Evolutionary conservation across 2,888 invertebrate species (phyloP), one percentile per base, ranked within the genome.

Genomic region (Phyto melanocephala): DNA sequence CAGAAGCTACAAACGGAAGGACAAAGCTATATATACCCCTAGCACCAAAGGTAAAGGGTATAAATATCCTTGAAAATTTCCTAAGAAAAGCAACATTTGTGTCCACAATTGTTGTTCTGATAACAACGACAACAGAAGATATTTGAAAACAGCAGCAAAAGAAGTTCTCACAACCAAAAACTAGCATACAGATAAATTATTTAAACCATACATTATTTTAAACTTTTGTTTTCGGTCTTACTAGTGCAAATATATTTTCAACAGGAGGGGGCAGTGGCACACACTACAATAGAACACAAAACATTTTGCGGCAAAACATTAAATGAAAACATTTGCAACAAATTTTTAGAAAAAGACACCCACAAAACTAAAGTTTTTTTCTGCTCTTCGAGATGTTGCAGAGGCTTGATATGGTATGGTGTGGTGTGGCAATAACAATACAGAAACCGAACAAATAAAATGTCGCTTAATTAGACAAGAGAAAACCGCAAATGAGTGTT

Each of bases 401-500:
- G 6, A 6, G 6, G 6, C 28, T 6, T 33, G 35, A 17, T 8
- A 28, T 40, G 22, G 13, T 13, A 20, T 60, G 45, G 15, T 33
- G 54, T 54, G 1, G 13, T 58, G 28, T 33, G 68, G 67, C 20
- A 6, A 50, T 60, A 71, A 72, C 65, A 75, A 67, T 71, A 76
- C 65, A 56, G 60, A 60, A 82, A 79, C 63, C 75, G 47, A 76
- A 75, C 75, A 76, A 79, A 82, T 82, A 82, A 82, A 88, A 88
- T 89, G 90, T 89, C 89, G 87, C 90, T 87, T 88, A 90, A 89
- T 88, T 88, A 89, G 90, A 90, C 89, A 88, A 88, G 89, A 88
- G 89, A 86, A 87, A 88, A 88, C 89, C 89, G 84, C 90, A 89
- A 86, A 85, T 82, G 82, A 82, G 82, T 82, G 82, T 82, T 79